A percentile compares a stretch with the other conserved stretches of the same genome.
phyloP scores from a whole-genome alignment of 2,113 vertebrate genomes.

The Pica pica region DNA sequence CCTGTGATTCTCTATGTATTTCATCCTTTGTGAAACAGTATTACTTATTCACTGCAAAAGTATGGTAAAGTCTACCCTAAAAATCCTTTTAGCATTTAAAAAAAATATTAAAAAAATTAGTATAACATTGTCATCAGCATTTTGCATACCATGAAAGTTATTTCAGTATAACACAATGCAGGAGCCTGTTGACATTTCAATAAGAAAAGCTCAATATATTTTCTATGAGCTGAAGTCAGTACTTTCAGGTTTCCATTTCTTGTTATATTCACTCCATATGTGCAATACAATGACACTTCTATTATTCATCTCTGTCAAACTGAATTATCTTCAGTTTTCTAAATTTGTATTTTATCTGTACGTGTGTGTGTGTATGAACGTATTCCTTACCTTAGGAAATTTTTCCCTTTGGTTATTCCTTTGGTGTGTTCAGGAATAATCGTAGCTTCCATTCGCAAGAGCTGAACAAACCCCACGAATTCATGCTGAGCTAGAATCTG shows the following conservation, averaged over 20 bases:
- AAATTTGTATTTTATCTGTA: not conserved
- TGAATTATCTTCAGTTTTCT: not conserved
- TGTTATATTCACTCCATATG: not conserved
- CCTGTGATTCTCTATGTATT: not conserved
- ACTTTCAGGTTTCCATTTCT: not conserved
- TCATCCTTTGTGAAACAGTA: not conserved
- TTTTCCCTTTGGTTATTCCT: not conserved
- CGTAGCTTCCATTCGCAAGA: conserved; percentile 26
- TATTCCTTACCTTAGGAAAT: not conserved
- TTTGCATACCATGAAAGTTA: not conserved
- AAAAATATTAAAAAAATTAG: not conserved
- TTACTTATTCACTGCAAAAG: not conserved
- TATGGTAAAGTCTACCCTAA: not conserved
- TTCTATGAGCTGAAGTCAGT: not conserved
- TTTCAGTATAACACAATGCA: not conserved
- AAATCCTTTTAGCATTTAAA: not conserved
- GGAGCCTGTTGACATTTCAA: not conserved
- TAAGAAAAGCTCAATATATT: not conserved
- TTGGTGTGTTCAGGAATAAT: conserved; percentile 5
- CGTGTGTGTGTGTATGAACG: no score
- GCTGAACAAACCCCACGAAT: conserved; percentile 36
- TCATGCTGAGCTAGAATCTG: conserved; percentile 52
- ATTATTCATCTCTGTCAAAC: not conserved
- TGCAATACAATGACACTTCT: not conserved
- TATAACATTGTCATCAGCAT: not conserved